phyloP scores from a whole-genome alignment of 2,113 vertebrate genomes.

The Leptosomus discolor region DNA sequence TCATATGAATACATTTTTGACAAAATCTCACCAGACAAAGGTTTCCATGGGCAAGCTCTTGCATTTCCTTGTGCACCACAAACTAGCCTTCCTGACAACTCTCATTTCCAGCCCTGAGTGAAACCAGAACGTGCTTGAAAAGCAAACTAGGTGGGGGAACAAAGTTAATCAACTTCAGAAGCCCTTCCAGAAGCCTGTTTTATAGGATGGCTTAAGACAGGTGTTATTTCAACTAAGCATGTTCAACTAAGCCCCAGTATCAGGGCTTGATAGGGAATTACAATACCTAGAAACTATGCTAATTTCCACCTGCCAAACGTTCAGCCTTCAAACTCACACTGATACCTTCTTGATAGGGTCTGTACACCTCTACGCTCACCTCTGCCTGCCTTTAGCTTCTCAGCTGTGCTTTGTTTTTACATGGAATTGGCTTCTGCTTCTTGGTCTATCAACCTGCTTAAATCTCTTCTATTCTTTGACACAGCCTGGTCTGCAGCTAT shows the following conservation, averaged over 20 bases:
- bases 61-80: not conserved
- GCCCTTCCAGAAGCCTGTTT: not conserved
- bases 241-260: not conserved
- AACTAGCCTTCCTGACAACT: not conserved
- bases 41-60: not conserved
- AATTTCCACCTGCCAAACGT: not conserved
- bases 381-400: not conserved
- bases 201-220: not conserved
- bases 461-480: not conserved
- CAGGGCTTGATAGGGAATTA: not conserved
- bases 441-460: not conserved
- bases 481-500: not conserved
- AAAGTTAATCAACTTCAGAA: conserved; percentile 30
- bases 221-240: not conserved
- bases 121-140: not conserved
- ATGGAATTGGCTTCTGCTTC: not conserved
- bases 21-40: not conserved
- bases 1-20: not conserved
- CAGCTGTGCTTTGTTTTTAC: not conserved
- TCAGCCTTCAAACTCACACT: not conserved
- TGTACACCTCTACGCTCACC: not conserved
- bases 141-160: not conserved
- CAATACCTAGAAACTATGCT: not conserved
- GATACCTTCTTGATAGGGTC: not conserved
- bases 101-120: conserved; percentile 3